Percentiles rank a stretch among this genome's conserved stretches.
phyloP scores from a whole-genome alignment of 2,888 invertebrate species.

The Atrina japonica region DNA sequence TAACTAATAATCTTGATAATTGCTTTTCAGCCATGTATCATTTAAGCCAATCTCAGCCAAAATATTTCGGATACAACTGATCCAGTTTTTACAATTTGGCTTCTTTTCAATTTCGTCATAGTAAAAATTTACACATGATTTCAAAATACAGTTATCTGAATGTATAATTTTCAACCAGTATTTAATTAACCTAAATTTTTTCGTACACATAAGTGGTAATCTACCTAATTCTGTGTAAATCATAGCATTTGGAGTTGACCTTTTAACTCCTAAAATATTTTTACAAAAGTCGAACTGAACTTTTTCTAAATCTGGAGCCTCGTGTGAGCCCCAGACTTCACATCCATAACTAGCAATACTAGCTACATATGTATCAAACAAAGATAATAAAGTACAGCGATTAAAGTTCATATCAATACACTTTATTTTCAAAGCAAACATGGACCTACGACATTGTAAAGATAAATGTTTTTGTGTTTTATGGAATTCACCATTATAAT shows the following conservation, averaged over 20 bases:
- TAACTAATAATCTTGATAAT: neutral
- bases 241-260: constrained; percentile 28
- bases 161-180: constrained; percentile 7
- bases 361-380: constrained; percentile 27
- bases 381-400: neutral
- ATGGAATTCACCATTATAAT: constrained; percentile 25
- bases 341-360: constrained; percentile 24
- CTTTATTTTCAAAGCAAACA: neutral
- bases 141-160: constrained; percentile 10
- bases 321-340: constrained; percentile 37
- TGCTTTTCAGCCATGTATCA: neutral
- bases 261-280: constrained; percentile 25
- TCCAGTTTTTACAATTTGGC: neutral
- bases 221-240: constrained; percentile 26
- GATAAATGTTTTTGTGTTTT: constrained; percentile 14
- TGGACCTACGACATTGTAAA: constrained; percentile 2
- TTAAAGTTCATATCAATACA: neutral
- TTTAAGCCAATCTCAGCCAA: constrained; percentile 2
- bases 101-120: neutral
- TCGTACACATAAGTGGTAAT: neutral
- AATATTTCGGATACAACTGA: neutral
- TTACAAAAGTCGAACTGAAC: constrained; percentile 28
- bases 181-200: constrained; percentile 9
- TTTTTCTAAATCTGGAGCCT: constrained; percentile 4
- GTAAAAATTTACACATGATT: constrained; percentile 1